Base-by-base conservation (phyloP, 2,888 invertebrate species). In the Phlogophora meticulosa region DNA sequence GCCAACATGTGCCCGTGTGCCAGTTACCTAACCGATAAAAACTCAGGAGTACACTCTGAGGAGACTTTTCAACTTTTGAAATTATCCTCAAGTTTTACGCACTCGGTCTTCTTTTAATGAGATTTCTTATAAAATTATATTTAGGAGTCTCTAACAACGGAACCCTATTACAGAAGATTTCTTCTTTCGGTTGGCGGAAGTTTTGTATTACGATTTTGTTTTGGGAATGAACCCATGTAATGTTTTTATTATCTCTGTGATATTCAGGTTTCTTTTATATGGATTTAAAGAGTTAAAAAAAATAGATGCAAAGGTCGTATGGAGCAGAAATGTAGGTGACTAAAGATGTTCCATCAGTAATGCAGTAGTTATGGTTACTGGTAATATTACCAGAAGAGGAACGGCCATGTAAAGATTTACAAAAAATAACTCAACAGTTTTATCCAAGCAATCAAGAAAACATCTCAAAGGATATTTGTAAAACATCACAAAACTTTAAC, bases 51-150 rank as follows among this genome's bases (percentile, higher is more conserved):
- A 52, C 52, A 72, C 80, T 80, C 77, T 63, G 60, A 80, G 68
- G 77, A 72, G 62, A 67, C 71, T 80, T 82, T 74, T 70, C 58
- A 80, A 81, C 83, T 81, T 81, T 70, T 34, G 34, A 78, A 80
- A 82, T 82, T 74, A 80, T 82, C 65, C 43, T 53, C 58, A 78
- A 81, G 74, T 81, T 82, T 76, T 72, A 82, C 80, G 71, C 67
- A 76, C 61, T 77, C 49, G 64, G 69, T 77, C 72, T 81, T 77
- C 83, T 82, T 81, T 70, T 82, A 81, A 81, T 82, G 78, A 81
- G 80, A 75, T 82, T 81, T 82, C 83, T 81, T 80, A 57, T 61
- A 64, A 82, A 82, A 81, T 72, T 76, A 77, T 82, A 77, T 80
- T 75, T 72, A 70, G 66, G 62, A 61, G 48, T 62, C 65, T 56